These are phyloP conservation scores for Parotocinclus haroldoi DNA, from an alignment of 2,797 vertebrate species.

Conservation along the genomic window DNA sequence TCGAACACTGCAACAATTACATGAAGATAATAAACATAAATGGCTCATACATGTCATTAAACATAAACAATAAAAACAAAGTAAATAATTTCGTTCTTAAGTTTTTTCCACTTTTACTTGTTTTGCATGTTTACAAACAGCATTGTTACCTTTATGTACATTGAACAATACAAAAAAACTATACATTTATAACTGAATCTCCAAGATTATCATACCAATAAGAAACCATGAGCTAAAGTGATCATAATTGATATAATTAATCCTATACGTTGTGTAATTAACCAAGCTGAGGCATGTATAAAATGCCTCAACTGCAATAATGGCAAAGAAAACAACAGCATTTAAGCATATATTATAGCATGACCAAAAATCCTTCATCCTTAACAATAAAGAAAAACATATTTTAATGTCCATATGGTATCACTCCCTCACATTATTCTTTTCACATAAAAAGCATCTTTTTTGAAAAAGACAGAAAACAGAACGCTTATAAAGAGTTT, in stretches of 20 bases:
- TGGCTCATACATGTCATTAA: too few relatives aligned
- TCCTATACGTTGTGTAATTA: slow-evolving; percentile 37
- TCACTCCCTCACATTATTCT: slow-evolving; percentile 22
- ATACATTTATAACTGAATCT: slow-evolving; percentile 39
- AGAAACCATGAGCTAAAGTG: slow-evolving; percentile 15
- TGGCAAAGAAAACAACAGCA: slow-evolving; percentile 2
- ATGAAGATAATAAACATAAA: too few relatives aligned
- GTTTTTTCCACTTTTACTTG: slow-evolving; percentile 29
- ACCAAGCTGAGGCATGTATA: slow-evolving; percentile 12
- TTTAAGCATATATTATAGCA: slow-evolving; percentile 24
- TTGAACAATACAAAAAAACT: slow-evolving; percentile 50
- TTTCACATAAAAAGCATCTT: slow-evolving; percentile 32
- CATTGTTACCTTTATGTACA: slow-evolving; percentile 49
- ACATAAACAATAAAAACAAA: slow-evolving; percentile 5
- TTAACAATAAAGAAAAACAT: slow-evolving; percentile 13
- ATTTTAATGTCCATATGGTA: slow-evolving; percentile 19
- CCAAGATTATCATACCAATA: slow-evolving; percentile 39
- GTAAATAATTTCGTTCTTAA: background rate
- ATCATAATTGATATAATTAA: slow-evolving; percentile 26
- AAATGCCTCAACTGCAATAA: background rate
- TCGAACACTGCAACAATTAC: too few relatives aligned
- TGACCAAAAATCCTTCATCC: slow-evolving; percentile 12
- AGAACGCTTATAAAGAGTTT: slow-evolving; percentile 25
- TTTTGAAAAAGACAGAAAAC: slow-evolving; percentile 13
- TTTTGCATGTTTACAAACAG: slow-evolving; percentile 43